These are phyloP conservation scores for Serinus canaria DNA, from an alignment of 2,113 vertebrate species.

Conservation along the genomic window DNA sequence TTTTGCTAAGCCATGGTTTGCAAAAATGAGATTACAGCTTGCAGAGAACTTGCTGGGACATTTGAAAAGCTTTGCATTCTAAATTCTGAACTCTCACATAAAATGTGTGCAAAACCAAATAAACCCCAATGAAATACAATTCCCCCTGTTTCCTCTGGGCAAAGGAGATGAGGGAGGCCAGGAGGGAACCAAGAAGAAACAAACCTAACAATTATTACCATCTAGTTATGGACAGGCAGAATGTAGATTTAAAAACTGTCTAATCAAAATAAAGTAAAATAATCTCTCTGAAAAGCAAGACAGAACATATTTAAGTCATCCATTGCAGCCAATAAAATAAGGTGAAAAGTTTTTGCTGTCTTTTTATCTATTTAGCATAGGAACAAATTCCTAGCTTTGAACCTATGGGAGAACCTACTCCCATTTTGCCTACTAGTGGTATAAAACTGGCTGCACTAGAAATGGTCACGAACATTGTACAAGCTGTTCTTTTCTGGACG, in stretches of 20 bases:
- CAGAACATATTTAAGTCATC: background rate
- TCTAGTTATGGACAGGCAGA: background rate
- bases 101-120: background rate
- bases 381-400: background rate
- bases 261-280: background rate
- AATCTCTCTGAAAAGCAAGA: background rate
- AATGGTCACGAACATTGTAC: background rate
- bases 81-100: background rate
- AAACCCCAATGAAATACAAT: background rate
- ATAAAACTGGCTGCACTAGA: background rate
- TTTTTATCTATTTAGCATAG: background rate
- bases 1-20: background rate
- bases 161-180: background rate
- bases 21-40: background rate
- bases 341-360: background rate
- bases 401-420: background rate
- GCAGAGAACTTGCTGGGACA: background rate
- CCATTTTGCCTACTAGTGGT: background rate
- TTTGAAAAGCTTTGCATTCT: background rate
- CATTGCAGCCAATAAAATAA: rapidly evolving
- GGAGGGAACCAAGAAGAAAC: background rate
- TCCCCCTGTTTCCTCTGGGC: background rate
- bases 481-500: background rate
- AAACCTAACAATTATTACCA: background rate
- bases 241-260: background rate